Evolutionary conservation across 2,888 invertebrate genomes (phyloP).

Genomic region (Lydus trimaculatus): DNA sequence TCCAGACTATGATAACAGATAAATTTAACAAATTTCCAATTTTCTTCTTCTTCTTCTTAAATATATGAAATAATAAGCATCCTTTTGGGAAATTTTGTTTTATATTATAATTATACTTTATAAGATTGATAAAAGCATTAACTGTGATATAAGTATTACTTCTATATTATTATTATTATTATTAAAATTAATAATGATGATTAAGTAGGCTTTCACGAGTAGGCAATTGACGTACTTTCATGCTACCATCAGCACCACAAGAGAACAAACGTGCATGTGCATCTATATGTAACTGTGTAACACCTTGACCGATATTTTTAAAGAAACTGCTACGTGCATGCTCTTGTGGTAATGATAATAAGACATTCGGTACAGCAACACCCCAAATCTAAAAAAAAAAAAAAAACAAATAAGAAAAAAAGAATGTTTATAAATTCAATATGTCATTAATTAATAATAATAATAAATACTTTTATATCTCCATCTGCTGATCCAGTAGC

Average conservation of each 20-base stretch:
- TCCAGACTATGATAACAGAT: neutral
- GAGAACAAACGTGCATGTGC: slow-evolving; percentile 90
- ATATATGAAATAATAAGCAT: too few relatives aligned
- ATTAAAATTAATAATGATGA: slow-evolving; percentile 39
- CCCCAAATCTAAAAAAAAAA: slow-evolving; percentile 84
- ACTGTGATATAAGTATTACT: too few relatives aligned
- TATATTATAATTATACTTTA: too few relatives aligned
- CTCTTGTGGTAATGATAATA: slow-evolving; percentile 91
- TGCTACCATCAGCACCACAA: slow-evolving; percentile 98
- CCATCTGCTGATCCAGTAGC: slow-evolving; percentile 95
- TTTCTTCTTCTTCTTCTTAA: too few relatives aligned
- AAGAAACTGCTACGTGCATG: slow-evolving; percentile 97
- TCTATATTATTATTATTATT: too few relatives aligned
- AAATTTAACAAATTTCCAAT: too few relatives aligned
- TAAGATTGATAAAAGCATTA: too few relatives aligned
- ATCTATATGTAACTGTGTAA: slow-evolving; percentile 94
- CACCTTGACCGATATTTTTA: slow-evolving; percentile 96
- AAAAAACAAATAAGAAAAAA: slow-evolving; percentile 41
- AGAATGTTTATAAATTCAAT: neutral
- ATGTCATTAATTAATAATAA: neutral
- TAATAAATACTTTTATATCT: slow-evolving; percentile 78
- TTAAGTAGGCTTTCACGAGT: slow-evolving; percentile 69
- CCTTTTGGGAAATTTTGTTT: too few relatives aligned
- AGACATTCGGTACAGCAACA: slow-evolving; percentile 82
- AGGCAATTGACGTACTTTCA: slow-evolving; percentile 94